phyloP scores from a whole-genome alignment of 2,888 invertebrate species.

The Emmelina monodactyla region DNA sequence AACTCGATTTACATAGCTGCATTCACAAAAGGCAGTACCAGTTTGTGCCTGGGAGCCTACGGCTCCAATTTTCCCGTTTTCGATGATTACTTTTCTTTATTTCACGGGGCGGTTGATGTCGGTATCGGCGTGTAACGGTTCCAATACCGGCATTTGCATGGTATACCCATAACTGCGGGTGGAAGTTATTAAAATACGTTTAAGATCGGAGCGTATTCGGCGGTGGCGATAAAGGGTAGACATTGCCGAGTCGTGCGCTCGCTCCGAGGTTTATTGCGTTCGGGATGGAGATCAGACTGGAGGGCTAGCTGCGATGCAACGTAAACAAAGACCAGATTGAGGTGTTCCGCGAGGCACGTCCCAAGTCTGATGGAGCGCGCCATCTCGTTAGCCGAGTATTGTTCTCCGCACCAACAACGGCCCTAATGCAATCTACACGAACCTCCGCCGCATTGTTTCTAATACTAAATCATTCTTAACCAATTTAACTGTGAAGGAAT shows the following conservation, averaged over 20 bases:
- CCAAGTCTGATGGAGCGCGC: conserved; percentile 28
- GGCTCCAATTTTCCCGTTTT: conserved; percentile 51
- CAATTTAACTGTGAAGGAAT: no score
- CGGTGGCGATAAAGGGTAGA: conserved; percentile 50
- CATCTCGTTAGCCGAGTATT: conserved; percentile 43
- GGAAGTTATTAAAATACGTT: conserved; percentile 60
- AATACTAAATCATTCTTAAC: conserved; percentile 14
- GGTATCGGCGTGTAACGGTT: conserved; percentile 52
- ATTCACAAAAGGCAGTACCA: conserved; percentile 26
- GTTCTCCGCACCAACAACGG: conserved; percentile 24
- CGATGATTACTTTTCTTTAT: conserved; percentile 57
- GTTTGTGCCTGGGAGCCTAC: conserved; percentile 26
- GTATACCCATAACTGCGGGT: conserved; percentile 50
- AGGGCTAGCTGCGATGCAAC: conserved; percentile 35
- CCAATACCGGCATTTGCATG: conserved; percentile 51
- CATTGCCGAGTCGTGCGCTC: conserved; percentile 53
- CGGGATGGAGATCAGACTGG: conserved; percentile 40
- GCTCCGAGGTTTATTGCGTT: conserved; percentile 57
- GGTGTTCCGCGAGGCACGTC: conserved; percentile 32
- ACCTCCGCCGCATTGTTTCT: conserved; percentile 19
- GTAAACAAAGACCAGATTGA: conserved; percentile 51
- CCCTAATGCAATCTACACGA: conserved; percentile 21
- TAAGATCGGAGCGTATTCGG: conserved; percentile 51
- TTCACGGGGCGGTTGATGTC: conserved; percentile 43
- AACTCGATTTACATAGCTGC: conserved; percentile 25